Evolutionary conservation across 2,888 invertebrate species (phyloP), one percentile per base, ranked within the genome.

Genomic region (Caenorhabditis doughertyi): DNA sequence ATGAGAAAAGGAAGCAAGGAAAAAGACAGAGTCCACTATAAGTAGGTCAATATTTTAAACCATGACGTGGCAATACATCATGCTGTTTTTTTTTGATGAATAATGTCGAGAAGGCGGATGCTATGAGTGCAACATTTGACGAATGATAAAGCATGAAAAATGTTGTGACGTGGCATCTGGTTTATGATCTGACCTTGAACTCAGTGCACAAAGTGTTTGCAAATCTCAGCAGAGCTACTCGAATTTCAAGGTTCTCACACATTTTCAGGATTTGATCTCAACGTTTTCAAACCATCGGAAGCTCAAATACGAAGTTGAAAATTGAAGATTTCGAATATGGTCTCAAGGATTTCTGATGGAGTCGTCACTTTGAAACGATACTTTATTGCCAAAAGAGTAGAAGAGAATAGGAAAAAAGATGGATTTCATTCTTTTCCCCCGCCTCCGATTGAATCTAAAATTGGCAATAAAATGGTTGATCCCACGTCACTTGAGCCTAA

Each of bases 1-100:
- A 32, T 3, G n/a, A 16, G 44, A 39, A 53, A 42, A 42, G 13
- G 13, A 42, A 5, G 42, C 5, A 42, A 23, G 39, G 39, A 44
- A 74, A 55, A 53, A 72, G 53, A 39, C 13, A 47, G 29, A 70
- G 47, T 49, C 58, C 44, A 44, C 35, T 49, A 35, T 23, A 29
- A 39, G 51, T 23, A 62, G 64, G 64, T 73, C 64, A 64, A 73
- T 73, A 56, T 73, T 73, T 73, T 32, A 73, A 55, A 21, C 27
- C n/a, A 73, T 73, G 73, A 73, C 73, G 73, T 73, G 73, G 55
- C 55, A 47, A 73, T 73, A 73, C 35, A 65, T 73, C 73, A 73
- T 56, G 13, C 18, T 27, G 32, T 9, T 39, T 60, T n/a, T 51
- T 60, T 44, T 35, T 29, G 53, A 51, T 64, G 44, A 27, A 44